Percentiles rank a stretch among this genome's conserved stretches.
phyloP scores from a whole-genome alignment of 64 coral and sea anemone genomes.

The Actinia tenebrosa region DNA sequence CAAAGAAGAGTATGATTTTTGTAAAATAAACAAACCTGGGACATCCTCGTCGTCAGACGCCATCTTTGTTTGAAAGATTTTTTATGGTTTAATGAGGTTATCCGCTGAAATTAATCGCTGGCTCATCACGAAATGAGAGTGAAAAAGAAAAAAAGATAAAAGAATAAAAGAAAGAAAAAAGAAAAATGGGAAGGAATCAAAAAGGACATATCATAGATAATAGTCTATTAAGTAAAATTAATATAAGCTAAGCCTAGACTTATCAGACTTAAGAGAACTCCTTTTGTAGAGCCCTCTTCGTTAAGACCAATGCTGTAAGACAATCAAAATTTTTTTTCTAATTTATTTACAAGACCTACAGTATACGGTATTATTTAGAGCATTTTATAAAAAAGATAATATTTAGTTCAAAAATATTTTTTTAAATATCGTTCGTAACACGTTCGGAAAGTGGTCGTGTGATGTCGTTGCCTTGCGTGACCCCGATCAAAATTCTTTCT shows the following conservation, averaged over 20 bases:
- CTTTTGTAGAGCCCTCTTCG: too few relatives aligned
- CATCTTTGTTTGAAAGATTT: constrained; percentile 72
- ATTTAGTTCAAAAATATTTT: too few relatives aligned
- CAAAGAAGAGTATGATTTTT: neutral
- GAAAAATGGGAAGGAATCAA: neutral
- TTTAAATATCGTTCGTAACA: neutral
- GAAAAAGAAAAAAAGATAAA: neutral
- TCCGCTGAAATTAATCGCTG: constrained; percentile 37
- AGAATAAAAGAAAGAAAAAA: neutral
- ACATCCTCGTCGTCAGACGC: constrained; percentile 98
- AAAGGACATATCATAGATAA: neutral
- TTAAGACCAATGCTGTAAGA: too few relatives aligned
- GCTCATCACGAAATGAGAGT: neutral
- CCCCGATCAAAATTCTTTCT: neutral
- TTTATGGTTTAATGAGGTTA: constrained; percentile 13
- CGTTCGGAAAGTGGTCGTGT: constrained; percentile 2
- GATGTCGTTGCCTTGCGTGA: neutral
- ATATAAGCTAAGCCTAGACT: neutral
- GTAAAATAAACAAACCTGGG: constrained; percentile 87
- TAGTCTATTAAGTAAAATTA: neutral
- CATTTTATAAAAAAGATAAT: too few relatives aligned
- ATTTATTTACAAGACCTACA: too few relatives aligned
- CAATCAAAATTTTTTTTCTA: too few relatives aligned
- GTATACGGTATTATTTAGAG: too few relatives aligned
- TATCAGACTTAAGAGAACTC: too few relatives aligned